Conservation (phyloP, 53 echinoderm and acorn worm species). For the Apostichopus leukothele region DNA sequence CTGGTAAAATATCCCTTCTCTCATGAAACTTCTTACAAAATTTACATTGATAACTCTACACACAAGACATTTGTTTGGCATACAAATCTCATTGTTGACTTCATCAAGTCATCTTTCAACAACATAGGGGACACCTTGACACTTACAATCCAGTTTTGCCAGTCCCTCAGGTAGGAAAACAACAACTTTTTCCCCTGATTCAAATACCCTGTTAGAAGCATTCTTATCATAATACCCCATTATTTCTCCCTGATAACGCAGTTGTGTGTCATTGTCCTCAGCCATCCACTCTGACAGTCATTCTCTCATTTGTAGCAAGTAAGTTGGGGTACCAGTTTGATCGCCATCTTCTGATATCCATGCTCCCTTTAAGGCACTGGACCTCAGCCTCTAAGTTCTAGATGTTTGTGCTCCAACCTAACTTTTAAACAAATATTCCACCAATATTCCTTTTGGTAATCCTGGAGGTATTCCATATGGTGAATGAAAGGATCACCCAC, state of each 20-base stretch:
- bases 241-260: no score
- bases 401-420: background rate
- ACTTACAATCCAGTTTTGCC: background rate
- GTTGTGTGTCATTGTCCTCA: background rate
- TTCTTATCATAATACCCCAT: background rate
- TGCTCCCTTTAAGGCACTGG: background rate
- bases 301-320: no score
- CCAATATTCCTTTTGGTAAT: slow-evolving; percentile 3
- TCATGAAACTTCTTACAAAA: slow-evolving; percentile 4
- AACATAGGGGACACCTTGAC: background rate
- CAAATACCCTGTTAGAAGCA: background rate
- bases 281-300: background rate
- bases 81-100: background rate
- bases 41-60: background rate
- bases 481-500: no score
- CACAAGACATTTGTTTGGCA: background rate
- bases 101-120: background rate
- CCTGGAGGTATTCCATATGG: background rate
- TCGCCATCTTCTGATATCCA: slow-evolving; percentile 30
- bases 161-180: background rate
- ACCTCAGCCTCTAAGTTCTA: slow-evolving; percentile 6
- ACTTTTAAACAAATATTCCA: slow-evolving; percentile 11
- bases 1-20: background rate
- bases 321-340: no score
- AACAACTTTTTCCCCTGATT: background rate